These are phyloP conservation scores for Schizotus pectinicornis DNA, from an alignment of 2,888 invertebrate genomes.

Conservation along the genomic window DNA sequence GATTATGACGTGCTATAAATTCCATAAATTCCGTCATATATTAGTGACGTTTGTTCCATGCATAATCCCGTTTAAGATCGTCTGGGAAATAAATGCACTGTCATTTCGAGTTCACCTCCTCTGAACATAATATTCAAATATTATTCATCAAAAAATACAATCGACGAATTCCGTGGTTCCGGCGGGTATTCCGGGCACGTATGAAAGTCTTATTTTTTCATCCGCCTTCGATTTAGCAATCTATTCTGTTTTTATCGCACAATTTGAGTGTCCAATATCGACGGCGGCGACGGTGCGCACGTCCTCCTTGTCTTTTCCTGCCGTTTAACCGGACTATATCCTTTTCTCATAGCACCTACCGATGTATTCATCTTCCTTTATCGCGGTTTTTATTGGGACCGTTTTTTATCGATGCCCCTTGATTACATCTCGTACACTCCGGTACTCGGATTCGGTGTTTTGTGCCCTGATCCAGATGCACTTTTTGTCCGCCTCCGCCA, in stretches of 20 bases:
- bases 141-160: constrained; percentile 48
- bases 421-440: constrained; percentile 39
- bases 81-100: constrained; percentile 9
- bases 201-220: constrained; percentile 55
- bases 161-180: constrained; percentile 36
- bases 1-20: constrained; percentile 13
- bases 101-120: constrained; percentile 9
- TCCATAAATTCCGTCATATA: constrained; percentile 14
- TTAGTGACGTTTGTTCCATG: constrained; percentile 10
- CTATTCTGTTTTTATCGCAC: constrained; percentile 57
- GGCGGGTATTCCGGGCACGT: constrained; percentile 50
- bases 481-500: constrained; percentile 5
- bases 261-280: constrained; percentile 54
- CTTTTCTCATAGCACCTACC: constrained; percentile 36
- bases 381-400: constrained; percentile 39
- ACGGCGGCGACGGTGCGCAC: constrained; percentile 36
- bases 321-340: constrained; percentile 25
- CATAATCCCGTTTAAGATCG: constrained; percentile 12
- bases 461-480: constrained; percentile 6
- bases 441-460: constrained; percentile 11
- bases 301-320: constrained; percentile 34
- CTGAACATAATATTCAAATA: constrained; percentile 46
- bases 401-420: constrained; percentile 38
- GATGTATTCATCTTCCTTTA: constrained; percentile 43
- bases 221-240: constrained; percentile 57